These are phyloP conservation scores for Dunckerocampus dactyliophorus DNA, from an alignment of 2,113 vertebrate genomes.

Conservation along the genomic window DNA sequence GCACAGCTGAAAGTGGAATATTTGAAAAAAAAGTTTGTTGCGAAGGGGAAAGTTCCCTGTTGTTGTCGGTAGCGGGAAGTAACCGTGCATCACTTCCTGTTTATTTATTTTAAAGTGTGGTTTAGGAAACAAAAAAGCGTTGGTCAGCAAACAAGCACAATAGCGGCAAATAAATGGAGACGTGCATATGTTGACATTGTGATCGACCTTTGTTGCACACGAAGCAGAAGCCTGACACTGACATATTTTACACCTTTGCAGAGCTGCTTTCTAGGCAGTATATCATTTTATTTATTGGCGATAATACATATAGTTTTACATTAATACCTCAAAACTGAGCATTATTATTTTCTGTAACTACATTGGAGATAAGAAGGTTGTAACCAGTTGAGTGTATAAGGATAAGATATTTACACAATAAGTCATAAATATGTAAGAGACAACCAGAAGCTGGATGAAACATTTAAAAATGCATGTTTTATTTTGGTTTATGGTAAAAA, in stretches of 20 bases:
- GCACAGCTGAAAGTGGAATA: slow-evolving; percentile 17
- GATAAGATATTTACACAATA: too few relatives aligned
- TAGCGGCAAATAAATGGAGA: neutral
- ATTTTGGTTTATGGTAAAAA: neutral
- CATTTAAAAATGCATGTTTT: neutral
- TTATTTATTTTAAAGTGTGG: slow-evolving; percentile 39
- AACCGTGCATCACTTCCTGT: slow-evolving; percentile 54
- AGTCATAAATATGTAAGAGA: neutral
- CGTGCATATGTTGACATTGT: neutral
- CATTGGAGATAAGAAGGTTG: too few relatives aligned
- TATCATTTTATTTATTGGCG: too few relatives aligned
- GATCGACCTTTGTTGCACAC: neutral
- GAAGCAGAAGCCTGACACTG: too few relatives aligned
- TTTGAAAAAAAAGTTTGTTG: neutral
- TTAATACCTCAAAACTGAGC: too few relatives aligned
- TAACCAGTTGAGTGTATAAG: too few relatives aligned
- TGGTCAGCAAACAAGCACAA: slow-evolving; percentile 9
- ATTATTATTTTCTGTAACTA: too few relatives aligned
- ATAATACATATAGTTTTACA: too few relatives aligned
- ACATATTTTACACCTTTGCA: too few relatives aligned
- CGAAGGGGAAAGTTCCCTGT: slow-evolving; percentile 48
- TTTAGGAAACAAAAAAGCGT: slow-evolving; percentile 17
- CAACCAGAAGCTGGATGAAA: neutral
- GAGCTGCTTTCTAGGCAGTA: too few relatives aligned
- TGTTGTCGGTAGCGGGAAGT: slow-evolving; percentile 38